A percentile compares a stretch with the other conserved stretches of the same genome.
phyloP scores from a whole-genome alignment of 2,888 invertebrate genomes.

The Platycheirus rosarum region DNA sequence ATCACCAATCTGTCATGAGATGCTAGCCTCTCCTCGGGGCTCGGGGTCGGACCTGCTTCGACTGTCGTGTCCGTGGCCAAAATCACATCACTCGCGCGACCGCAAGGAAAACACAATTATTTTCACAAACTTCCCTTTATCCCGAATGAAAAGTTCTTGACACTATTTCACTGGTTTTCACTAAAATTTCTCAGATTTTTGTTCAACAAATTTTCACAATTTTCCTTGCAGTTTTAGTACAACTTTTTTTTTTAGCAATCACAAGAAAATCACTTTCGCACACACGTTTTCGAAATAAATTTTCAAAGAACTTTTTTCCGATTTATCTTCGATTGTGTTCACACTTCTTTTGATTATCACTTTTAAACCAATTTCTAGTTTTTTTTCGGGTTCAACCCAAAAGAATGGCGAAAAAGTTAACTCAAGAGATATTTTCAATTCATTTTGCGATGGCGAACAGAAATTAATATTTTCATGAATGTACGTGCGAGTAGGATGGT shows the following conservation, averaged over 20 bases:
- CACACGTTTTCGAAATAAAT: conserved; percentile 9
- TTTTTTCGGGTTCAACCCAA: conserved; percentile 52
- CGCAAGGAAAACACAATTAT: conserved; percentile 43
- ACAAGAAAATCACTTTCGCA: conserved; percentile 4
- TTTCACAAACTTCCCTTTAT: conserved; percentile 2
- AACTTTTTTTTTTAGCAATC: conserved; percentile 18
- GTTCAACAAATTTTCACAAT: background rate
- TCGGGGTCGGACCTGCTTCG: background rate
- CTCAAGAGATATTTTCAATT: conserved; percentile 45
- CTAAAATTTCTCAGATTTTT: background rate
- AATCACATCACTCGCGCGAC: conserved; percentile 41
- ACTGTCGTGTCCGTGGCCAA: conserved; percentile 44
- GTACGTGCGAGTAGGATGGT: conserved; percentile 55
- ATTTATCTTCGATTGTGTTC: conserved; percentile 25
- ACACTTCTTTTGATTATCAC: conserved; percentile 49
- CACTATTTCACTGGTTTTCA: conserved; percentile 27
- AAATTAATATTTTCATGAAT: conserved; percentile 33
- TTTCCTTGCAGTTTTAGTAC: conserved; percentile 14
- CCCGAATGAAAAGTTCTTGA: background rate
- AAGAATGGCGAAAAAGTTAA: conserved; percentile 25
- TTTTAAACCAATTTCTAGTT: conserved; percentile 13
- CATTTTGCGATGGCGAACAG: conserved; percentile 66
- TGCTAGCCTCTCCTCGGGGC: background rate
- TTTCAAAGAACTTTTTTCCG: background rate
- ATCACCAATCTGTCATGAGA: conserved; percentile 65